Evolutionary conservation across 2,797 vertebrate genomes (phyloP).

Genomic region (Crotalus adamanteus): DNA sequence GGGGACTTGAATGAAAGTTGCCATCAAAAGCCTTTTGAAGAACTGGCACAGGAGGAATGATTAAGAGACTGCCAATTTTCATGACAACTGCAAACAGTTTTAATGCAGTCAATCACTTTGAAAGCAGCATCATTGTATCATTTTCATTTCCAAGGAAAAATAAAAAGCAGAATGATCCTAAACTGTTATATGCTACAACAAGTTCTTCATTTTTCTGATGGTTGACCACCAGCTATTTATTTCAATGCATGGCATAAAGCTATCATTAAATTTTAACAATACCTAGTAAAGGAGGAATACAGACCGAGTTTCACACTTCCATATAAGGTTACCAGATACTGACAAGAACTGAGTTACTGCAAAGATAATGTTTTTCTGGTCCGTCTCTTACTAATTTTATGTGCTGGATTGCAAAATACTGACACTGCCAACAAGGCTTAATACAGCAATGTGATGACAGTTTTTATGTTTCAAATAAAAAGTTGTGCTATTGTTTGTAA

Average conservation of each 20-base stretch:
- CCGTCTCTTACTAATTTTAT: constrained; percentile 56
- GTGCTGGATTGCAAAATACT: constrained; percentile 53
- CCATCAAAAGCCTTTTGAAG: neutral
- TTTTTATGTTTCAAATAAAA: constrained; percentile 54
- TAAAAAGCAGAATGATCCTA: neutral
- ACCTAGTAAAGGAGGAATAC: neutral
- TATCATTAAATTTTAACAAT: constrained; percentile 18
- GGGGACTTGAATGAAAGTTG: neutral
- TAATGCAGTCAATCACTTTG: neutral
- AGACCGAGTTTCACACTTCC: constrained; percentile 22
- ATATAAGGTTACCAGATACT: constrained; percentile 38
- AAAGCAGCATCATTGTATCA: neutral
- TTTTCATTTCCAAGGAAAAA: neutral
- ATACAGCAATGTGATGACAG: constrained; percentile 60
- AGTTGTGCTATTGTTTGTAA: constrained; percentile 55
- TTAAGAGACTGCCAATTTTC: neutral
- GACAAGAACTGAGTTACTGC: constrained; percentile 7
- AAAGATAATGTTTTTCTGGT: constrained; percentile 48
- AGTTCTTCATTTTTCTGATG: neutral
- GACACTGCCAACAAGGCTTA: constrained; percentile 53
- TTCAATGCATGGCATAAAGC: neutral
- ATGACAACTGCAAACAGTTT: neutral
- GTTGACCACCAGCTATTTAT: constrained; percentile 14
- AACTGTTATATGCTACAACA: neutral
- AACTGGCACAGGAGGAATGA: neutral